Evolutionary conservation across 2,113 vertebrate genomes (phyloP), one percentile per base, ranked within the genome.

Genomic region (Uria aalge): DNA sequence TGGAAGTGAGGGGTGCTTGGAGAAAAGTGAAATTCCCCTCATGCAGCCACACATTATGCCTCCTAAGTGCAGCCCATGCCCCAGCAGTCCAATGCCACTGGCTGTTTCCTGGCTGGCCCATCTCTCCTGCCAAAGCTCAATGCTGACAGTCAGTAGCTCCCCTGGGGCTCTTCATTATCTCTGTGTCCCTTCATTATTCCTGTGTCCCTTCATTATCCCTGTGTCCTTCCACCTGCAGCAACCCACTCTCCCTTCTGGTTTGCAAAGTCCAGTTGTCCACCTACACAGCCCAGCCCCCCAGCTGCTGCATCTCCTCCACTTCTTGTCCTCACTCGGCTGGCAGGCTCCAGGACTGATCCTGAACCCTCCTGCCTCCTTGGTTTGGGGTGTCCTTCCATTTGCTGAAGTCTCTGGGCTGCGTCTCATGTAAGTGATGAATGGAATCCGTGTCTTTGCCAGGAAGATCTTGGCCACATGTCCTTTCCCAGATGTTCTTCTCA

Each of bases 291-390:
- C 53, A 78, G 32, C 2, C 29, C 32, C 66, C 22, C 8, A 47
- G 15, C n/a, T 91, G 34, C 64, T 56, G 20, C 24, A 29, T 57
- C 62, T 66, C 29, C 29, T 67, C 9, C 40, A 15, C n/a, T 67
- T 8, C 71, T 88, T 23, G 30, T 24, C 16, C 18, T 23, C 27
- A 32, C 20, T 13, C 8, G 5, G 34, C 7, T 4, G 1, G 20
- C 30, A 75, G 47, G 55, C 38, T 69, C 32, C 56, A 38, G 50
- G 27, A 11, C 62, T 88, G 47, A 34, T 69, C 45, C 32, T 63
- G 48, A 55, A 41, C 16, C 9, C 12, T 59, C 0, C 0, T 21
- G 34, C 13, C 11, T 75, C 45, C 45, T 53, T 1, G 1, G 4
- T 56, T 68, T 68, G 34, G 50, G 8, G 22, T 38, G 2, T 45